phyloP scores from a whole-genome alignment of 2,888 invertebrate genomes.

The Hirtodrosophila alboralis region DNA sequence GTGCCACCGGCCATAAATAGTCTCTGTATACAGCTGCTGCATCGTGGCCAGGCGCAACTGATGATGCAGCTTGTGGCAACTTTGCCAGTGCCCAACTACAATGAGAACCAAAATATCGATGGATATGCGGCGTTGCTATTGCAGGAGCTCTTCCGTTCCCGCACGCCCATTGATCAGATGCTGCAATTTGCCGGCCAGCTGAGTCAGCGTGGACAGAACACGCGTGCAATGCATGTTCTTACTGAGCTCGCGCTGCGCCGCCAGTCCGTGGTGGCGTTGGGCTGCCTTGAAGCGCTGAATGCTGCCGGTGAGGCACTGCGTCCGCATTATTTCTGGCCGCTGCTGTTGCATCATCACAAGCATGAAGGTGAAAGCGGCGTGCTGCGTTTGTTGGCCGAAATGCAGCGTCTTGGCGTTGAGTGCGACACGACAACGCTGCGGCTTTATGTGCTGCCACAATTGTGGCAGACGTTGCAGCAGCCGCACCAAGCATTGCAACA shows the following conservation, averaged over 20 bases:
- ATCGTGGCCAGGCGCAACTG: constrained; percentile 53
- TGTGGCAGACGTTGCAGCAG: constrained; percentile 75
- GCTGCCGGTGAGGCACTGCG: constrained; percentile 79
- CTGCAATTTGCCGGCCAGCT: constrained; percentile 77
- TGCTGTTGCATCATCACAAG: constrained; percentile 85
- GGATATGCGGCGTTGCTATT: constrained; percentile 86
- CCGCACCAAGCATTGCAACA: constrained; percentile 70
- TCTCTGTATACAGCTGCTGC: constrained; percentile 85
- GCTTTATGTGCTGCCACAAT: constrained; percentile 85
- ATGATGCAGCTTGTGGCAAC: constrained; percentile 81
- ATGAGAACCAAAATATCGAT: constrained; percentile 85
- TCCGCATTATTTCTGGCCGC: constrained; percentile 89
- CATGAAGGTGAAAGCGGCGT: constrained; percentile 85
- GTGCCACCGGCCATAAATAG: constrained; percentile 74
- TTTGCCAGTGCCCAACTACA: constrained; percentile 78
- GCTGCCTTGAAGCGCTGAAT: constrained; percentile 68
- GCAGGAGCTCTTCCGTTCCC: constrained; percentile 86
- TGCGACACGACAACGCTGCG: constrained; percentile 86
- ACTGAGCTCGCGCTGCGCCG: constrained; percentile 85
- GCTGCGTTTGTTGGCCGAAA: constrained; percentile 85
- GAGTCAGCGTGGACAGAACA: constrained; percentile 72
- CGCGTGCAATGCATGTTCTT: constrained; percentile 84
- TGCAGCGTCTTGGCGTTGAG: constrained; percentile 85
- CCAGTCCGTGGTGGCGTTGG: constrained; percentile 57
- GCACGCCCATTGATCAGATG: constrained; percentile 81